Percentiles rank a stretch among this genome's conserved stretches.
Evolutionary conservation across 2,113 vertebrate genomes (phyloP).

Genomic region (Kryptolebias marmoratus): DNA sequence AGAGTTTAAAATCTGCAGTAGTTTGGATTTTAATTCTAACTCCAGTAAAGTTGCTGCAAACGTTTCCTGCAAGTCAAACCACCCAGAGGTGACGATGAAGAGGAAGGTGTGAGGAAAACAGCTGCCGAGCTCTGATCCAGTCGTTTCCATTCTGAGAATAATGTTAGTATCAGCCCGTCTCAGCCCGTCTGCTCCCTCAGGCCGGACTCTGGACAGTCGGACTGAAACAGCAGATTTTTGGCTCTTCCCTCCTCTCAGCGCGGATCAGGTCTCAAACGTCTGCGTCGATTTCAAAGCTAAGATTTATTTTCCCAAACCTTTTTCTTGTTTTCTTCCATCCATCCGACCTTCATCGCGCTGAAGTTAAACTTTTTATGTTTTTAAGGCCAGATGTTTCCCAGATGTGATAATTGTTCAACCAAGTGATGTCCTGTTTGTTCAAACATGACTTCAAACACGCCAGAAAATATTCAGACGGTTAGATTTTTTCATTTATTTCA

Average conservation of each 20-base stretch:
- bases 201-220: background rate
- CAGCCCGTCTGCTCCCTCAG: background rate
- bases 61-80: too few species aligned
- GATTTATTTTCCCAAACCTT: too few species aligned
- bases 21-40: too few species aligned
- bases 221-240: too few species aligned
- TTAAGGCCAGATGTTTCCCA: conserved; percentile 2
- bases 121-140: background rate
- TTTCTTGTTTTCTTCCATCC: background rate
- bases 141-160: too few species aligned
- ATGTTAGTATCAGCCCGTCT: background rate
- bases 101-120: background rate
- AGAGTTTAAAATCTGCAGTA: too few species aligned
- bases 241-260: too few species aligned
- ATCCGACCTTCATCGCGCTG: background rate
- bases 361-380: too few species aligned
- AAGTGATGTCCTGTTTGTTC: background rate
- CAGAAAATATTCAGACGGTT: conserved; percentile 10
- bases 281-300: too few species aligned
- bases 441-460: background rate
- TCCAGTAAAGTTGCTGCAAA: too few species aligned
- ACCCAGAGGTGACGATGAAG: background rate
- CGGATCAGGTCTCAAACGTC: too few species aligned
- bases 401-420: conserved; percentile 5
- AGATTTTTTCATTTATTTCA: conserved; percentile 18